A percentile compares a stretch with the other conserved stretches of the same genome.
Conservation (phyloP, 2,888 invertebrate genomes). For the Cosmopolites sordidus region DNA sequence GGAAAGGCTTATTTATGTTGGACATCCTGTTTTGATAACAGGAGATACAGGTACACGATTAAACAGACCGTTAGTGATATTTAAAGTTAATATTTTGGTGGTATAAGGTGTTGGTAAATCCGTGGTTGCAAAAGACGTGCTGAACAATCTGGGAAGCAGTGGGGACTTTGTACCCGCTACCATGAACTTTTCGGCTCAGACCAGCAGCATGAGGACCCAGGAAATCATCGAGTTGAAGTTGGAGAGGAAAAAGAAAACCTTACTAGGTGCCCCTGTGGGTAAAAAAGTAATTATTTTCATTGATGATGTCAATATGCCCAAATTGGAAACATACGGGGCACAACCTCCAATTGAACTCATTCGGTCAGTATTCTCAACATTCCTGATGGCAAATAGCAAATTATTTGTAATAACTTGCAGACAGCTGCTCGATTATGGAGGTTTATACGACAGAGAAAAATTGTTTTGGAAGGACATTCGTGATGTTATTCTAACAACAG, state of each 20-base stretch:
- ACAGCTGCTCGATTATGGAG: conserved; percentile 72
- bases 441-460: conserved; percentile 83
- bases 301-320: conserved; percentile 92
- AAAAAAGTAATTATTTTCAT: conserved; percentile 82
- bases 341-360: conserved; percentile 89
- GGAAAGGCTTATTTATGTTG: conserved; percentile 66
- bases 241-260: conserved; percentile 74
- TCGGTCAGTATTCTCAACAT: conserved; percentile 55
- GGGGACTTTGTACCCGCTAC: conserved; percentile 69
- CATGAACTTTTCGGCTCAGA: conserved; percentile 89
- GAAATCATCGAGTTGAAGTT: conserved; percentile 82
- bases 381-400: no score
- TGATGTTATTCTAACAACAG: conserved; percentile 76
- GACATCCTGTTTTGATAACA: conserved; percentile 80
- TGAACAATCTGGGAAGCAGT: conserved; percentile 60
- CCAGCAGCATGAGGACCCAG: conserved; percentile 77
- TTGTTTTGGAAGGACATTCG: conserved; percentile 84
- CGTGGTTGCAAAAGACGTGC: conserved; percentile 71
- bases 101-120: conserved; percentile 78
- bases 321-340: conserved; percentile 79
- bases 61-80: background rate
- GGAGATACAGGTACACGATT: conserved; percentile 69
- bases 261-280: conserved; percentile 77
- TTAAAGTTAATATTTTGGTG: background rate
- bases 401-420: no score